Conservation (phyloP, 1,140 invertebrate species). For the Cepaea nemoralis region DNA sequence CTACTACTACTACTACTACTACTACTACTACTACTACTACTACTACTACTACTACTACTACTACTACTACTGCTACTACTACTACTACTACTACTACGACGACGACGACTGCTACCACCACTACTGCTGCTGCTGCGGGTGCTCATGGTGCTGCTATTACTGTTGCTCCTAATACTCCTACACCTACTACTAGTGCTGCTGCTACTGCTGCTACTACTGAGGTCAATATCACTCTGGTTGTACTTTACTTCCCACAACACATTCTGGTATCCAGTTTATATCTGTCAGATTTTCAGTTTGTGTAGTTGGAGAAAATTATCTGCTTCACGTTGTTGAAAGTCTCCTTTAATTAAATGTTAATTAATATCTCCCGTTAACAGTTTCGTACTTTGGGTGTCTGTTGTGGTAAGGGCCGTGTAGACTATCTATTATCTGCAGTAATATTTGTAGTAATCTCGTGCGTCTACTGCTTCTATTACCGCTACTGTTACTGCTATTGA, state of each 20-base stretch:
- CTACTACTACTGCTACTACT: background rate
- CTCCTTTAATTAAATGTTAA: no score
- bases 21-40: background rate
- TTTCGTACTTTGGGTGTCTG: no score
- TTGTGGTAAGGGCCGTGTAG: no score
- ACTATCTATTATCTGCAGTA: no score
- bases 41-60: background rate
- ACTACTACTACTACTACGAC: background rate
- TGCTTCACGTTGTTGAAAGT: no score
- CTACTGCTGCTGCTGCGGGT: background rate
- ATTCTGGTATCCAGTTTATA: no score
- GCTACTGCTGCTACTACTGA: background rate
- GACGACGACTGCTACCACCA: background rate
- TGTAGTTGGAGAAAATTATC: no score
- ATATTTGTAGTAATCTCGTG: no score
- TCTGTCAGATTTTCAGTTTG: no score
- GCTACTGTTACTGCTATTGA: background rate
- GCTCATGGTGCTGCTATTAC: background rate
- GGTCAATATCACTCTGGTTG: no score
- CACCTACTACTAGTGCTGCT: background rate
- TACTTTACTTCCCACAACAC: no score
- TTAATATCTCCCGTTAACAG: no score
- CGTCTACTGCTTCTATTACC: background rate
- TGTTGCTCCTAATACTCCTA: background rate
- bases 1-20: background rate